Evolutionary conservation across 2,113 vertebrate genomes (phyloP), one percentile per base, ranked within the genome.

Genomic region (Choloepus hoffmanni): DNA sequence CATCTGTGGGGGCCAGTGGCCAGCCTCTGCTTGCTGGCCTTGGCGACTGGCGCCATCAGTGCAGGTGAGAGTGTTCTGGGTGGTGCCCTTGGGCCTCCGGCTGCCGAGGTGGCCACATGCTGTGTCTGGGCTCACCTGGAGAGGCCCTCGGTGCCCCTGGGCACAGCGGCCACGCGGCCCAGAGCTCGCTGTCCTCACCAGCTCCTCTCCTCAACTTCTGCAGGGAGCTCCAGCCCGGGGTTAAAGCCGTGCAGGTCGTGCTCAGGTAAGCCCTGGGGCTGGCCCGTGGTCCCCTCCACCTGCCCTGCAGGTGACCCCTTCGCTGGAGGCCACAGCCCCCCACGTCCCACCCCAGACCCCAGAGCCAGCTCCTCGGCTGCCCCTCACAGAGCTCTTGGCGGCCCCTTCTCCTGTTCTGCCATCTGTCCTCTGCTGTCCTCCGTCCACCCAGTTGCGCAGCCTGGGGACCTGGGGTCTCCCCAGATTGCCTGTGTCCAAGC

Each of bases 171-270:
- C 33, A 40, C 10, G 1, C 26, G 30, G 48, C 3, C 63, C 36
- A 24, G 28, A 4, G 14, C 43, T 26, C 19, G 50, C 43, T 70
- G 36, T 6, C 33, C 78, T 74, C 24, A 30, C 50, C 53, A 70
- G 24, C 6, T 0, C 72, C 19, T 68, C 62, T 92, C 18, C 92
- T 89, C 60, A 19, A 6, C 58, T 96, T 96, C 43, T 53, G 2
- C 95, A 99, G 99, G 97, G 99, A 99, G 96, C 98, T 99, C 98
- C 99, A 99, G 15, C 99, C 99, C 0, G 99, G 99, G 85, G 98
- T 99, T 85, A 99, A 99, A 97, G 99, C 99, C 0, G 99, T 99
- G 98, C 99, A 99, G 98, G 99, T 99, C 45, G 99, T 99, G 94
- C 99, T 99, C 65, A 99, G 99, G 99, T 99, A 98, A 74, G 99